Conservation (phyloP, 2,113 vertebrate species). For the Pygoscelis adeliae region DNA sequence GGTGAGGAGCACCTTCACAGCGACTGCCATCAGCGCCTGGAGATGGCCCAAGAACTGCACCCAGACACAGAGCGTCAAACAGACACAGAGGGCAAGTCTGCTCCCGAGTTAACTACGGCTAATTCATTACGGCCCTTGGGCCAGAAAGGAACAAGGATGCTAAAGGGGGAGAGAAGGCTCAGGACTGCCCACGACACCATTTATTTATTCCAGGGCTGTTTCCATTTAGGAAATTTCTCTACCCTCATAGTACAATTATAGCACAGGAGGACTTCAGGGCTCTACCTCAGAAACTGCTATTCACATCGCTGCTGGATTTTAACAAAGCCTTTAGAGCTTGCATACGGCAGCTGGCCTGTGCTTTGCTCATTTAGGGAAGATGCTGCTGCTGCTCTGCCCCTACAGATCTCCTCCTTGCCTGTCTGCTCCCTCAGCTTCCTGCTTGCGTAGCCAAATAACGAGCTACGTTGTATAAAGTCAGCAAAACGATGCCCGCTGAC, state of each 20-base stretch:
- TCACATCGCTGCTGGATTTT: background rate
- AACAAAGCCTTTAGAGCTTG: background rate
- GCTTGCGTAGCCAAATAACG: background rate
- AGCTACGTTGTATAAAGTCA: background rate
- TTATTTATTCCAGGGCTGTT: background rate
- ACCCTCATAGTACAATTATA: background rate
- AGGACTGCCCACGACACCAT: background rate
- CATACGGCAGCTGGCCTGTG: background rate
- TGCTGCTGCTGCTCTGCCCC: background rate
- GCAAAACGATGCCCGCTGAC: accelerated
- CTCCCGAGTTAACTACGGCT: background rate
- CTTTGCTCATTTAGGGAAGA: background rate
- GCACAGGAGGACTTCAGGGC: background rate
- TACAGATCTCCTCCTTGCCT: background rate
- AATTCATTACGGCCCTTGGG: background rate
- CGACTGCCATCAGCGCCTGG: background rate
- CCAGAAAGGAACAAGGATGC: background rate
- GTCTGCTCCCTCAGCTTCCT: background rate
- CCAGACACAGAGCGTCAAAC: background rate
- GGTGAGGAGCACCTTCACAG: background rate
- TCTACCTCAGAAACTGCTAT: background rate
- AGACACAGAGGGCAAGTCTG: background rate
- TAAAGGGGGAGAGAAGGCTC: background rate
- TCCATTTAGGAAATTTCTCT: background rate
- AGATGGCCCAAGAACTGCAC: background rate